phyloP scores from a whole-genome alignment of 1,140 invertebrate species.

The Tetramorium alpestre region DNA sequence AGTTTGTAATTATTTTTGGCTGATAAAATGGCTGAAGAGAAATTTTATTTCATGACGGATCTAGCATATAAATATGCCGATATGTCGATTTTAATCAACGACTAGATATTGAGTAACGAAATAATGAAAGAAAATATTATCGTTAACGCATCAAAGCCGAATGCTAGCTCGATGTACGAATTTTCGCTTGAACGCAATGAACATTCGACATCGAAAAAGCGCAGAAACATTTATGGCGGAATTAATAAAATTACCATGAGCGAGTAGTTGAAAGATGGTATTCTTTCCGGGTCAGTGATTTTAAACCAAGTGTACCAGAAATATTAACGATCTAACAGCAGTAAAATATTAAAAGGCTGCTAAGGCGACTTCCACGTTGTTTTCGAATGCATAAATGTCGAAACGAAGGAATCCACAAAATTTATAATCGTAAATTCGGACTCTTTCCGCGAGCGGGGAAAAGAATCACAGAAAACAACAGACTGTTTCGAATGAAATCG shows the following conservation, averaged over 20 bases:
- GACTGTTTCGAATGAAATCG: constrained; percentile 1
- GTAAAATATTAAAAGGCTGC: constrained; percentile 44
- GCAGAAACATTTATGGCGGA: constrained; percentile 10
- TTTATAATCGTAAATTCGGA: constrained; percentile 11
- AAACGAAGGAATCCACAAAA: neutral
- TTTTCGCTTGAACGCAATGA: neutral
- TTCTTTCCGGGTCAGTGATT: constrained; percentile 34
- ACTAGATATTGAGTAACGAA: neutral
- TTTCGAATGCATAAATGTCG: constrained; percentile 32
- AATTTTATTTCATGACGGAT: neutral
- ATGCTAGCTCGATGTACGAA: neutral
- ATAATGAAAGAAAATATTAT: constrained; percentile 38
- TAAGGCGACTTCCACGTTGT: neutral
- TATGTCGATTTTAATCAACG: neutral
- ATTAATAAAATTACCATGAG: constrained; percentile 56
- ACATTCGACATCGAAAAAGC: neutral
- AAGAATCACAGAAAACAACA: constrained; percentile 1
- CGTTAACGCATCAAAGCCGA: neutral
- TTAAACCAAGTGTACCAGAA: constrained; percentile 49
- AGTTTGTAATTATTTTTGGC: neutral
- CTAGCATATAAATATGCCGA: neutral
- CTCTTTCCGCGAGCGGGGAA: neutral
- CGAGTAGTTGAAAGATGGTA: constrained; percentile 19
- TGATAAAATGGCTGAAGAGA: neutral
- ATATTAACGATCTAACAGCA: constrained; percentile 46